Conservation (phyloP, 2,113 vertebrate species). For the Cettia cetti region DNA sequence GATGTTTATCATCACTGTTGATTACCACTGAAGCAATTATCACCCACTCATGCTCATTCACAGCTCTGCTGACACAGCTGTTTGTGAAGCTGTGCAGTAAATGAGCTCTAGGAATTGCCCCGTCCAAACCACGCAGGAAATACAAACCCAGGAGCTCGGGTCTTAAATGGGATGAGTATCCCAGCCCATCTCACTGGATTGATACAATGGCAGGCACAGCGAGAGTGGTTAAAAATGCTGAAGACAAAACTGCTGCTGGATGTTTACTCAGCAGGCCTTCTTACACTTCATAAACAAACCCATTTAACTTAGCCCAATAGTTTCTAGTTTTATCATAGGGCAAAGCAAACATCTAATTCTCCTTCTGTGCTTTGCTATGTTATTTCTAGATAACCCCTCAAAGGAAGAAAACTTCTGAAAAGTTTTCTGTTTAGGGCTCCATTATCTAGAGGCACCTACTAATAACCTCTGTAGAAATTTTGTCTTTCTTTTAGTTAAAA, state of each 20-base stretch:
- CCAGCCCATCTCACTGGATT: neutral
- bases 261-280: neutral
- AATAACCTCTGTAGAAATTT: neutral
- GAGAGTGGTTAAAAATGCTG: neutral
- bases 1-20: neutral
- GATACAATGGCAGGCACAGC: neutral
- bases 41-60: neutral
- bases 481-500: neutral
- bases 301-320: neutral
- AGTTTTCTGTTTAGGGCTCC: neutral
- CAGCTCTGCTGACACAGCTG: neutral
- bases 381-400: neutral
- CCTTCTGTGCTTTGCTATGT: neutral
- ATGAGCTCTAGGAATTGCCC: neutral
- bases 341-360: neutral
- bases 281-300: neutral
- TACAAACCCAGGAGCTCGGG: neutral
- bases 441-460: neutral
- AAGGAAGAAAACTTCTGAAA: neutral
- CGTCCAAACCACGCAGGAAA: neutral
- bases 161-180: neutral
- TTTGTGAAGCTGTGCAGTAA: neutral
- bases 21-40: neutral
- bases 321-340: neutral
- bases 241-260: neutral